Evolutionary conservation across 2,113 vertebrate species (phyloP), one percentile per base, ranked within the genome.

Genomic region (Sardina pilchardus): DNA sequence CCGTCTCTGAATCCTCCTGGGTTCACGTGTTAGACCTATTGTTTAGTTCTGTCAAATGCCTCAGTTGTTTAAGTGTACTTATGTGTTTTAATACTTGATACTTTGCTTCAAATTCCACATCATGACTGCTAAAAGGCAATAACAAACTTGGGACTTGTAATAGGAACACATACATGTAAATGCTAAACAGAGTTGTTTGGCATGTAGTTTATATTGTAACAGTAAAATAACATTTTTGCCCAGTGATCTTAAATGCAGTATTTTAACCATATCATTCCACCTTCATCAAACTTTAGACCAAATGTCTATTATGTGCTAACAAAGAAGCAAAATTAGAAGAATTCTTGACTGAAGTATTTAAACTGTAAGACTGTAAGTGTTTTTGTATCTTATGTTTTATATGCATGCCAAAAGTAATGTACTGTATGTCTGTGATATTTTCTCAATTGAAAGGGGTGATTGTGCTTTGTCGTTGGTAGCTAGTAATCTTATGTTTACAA

Each of bases 1-100:
- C 16, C 9, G 21, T 78, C 30, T 78, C 71, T 78, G 71, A 78
- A 78, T 14, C 26, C 71, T 67, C 34, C 14, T 36, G 71, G 71
- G 71, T 78, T 78, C 30, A 34, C 19, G 71, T 78, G 26, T 78
- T 59, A 50, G 48, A 50, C 8, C 12, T 10, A 78, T 78, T 34
- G 30, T 78, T 78, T 36, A 78, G 71, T 78, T 78, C 39, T 78
- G 71, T 78, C 71, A 78, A 17, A 39, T 78, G 71, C 16, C 34
- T 39, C 1, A 16, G 36, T 36, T 67, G 71, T 78, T 71, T 71
- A 71, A 71, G 71, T 78, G 71, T 78, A 78, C 71, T 78, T 78
- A 36, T 39, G 71, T 78, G 71, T 78, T 78, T 67, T 78, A 78
- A 78, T 78, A 78, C 71, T 78, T 78, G 71, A 78, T 78, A 78